phyloP scores from a whole-genome alignment of 2,797 vertebrate species.

The Rhinichthys osculus region DNA sequence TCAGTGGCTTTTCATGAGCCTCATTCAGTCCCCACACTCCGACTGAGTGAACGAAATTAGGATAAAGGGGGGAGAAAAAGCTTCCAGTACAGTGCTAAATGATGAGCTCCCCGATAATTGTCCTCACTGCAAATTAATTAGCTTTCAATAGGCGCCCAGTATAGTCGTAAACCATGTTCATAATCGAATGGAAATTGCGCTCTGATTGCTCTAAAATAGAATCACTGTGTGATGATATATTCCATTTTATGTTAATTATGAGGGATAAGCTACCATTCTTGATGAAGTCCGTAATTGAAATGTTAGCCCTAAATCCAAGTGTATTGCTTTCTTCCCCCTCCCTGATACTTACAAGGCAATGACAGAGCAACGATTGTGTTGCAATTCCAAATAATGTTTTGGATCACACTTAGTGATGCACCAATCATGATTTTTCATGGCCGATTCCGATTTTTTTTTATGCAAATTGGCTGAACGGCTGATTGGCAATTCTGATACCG shows the following conservation, averaged over 20 bases:
- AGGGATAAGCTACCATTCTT: constrained; percentile 59
- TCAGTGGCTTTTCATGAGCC: constrained; percentile 65
- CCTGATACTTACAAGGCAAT: constrained; percentile 51
- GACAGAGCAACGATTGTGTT: constrained; percentile 51
- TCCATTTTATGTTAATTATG: constrained; percentile 64
- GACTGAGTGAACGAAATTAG: constrained; percentile 64
- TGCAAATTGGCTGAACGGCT: background rate
- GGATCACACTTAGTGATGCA: constrained; percentile 60
- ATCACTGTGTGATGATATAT: constrained; percentile 62
- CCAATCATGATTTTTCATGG: background rate
- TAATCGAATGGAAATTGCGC: constrained; percentile 64
- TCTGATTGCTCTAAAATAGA: constrained; percentile 64
- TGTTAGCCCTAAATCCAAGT: constrained; percentile 52
- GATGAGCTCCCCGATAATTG: constrained; percentile 57
- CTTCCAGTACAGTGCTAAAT: constrained; percentile 42
- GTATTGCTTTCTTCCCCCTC: constrained; percentile 21
- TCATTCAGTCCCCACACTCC: constrained; percentile 65
- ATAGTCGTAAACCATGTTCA: constrained; percentile 62
- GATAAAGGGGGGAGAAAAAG: constrained; percentile 54
- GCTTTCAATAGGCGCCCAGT: constrained; percentile 60
- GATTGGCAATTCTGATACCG: background rate
- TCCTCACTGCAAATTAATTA: constrained; percentile 61
- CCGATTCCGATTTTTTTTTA: background rate
- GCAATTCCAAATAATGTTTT: constrained; percentile 61
- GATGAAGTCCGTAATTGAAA: constrained; percentile 57